Evolutionary conservation across 2,113 vertebrate genomes (phyloP).

Genomic region (Neodon shergylaensis): DNA sequence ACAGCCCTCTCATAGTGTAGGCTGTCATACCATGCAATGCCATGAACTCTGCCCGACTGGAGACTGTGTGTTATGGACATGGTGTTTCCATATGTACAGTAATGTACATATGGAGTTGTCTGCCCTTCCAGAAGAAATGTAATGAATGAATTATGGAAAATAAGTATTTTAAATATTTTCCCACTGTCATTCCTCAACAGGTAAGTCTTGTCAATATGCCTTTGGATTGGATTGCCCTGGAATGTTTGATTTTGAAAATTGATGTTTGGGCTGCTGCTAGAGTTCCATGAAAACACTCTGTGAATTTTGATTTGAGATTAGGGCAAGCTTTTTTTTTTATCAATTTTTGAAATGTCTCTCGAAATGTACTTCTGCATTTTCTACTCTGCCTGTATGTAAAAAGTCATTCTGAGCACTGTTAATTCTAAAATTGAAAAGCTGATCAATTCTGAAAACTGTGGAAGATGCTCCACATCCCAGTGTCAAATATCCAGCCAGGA

Average conservation of each 20-base stretch:
- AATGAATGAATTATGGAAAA: not conserved
- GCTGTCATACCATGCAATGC: not conserved
- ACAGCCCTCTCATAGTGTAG: not conserved
- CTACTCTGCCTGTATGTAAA: not conserved
- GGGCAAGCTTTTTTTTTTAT: not conserved
- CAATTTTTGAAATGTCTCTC: not conserved
- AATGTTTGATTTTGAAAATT: not conserved
- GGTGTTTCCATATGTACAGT: not conserved
- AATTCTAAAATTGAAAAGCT: not conserved
- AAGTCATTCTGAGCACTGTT: not conserved
- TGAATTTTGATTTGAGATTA: not conserved
- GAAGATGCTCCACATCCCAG: not conserved
- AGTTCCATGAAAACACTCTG: not conserved
- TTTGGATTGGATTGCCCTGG: not conserved
- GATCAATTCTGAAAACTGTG: not conserved
- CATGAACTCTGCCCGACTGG: not conserved
- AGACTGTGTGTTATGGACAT: not conserved
- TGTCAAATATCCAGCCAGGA: not conserved
- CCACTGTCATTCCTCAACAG: not conserved
- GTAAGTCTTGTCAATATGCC: not conserved
- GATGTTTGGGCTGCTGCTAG: not conserved
- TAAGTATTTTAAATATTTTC: not conserved
- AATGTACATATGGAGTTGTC: not conserved
- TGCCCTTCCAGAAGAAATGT: not conserved
- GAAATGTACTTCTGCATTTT: not conserved